Percentiles rank a stretch among this genome's conserved stretches.
Evolutionary conservation across 2,888 invertebrate species (phyloP).

Genomic region (Papilio demoleus): DNA sequence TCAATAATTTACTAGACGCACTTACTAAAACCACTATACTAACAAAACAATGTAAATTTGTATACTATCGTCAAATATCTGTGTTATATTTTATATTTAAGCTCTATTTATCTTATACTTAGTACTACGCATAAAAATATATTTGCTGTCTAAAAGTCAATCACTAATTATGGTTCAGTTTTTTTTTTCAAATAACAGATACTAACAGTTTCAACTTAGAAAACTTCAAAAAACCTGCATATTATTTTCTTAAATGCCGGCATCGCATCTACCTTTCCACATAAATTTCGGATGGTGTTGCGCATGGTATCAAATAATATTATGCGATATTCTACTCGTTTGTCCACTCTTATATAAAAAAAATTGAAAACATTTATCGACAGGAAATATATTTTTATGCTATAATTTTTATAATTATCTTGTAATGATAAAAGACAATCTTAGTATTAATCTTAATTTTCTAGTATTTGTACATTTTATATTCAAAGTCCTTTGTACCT

Average conservation of each 20-base stretch:
- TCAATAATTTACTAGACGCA: neutral
- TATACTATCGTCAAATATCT: constrained; percentile 74
- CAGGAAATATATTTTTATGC: constrained; percentile 16
- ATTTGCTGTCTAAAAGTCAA: neutral
- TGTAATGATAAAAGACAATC: neutral
- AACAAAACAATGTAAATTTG: constrained; percentile 52
- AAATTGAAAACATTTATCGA: too few species aligned
- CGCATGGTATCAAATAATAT: too few species aligned
- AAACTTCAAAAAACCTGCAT: too few species aligned
- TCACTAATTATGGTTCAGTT: too few species aligned
- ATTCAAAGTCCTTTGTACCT: constrained; percentile 74
- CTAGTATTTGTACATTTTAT: constrained; percentile 54
- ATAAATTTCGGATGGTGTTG: too few species aligned
- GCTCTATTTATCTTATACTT: constrained; percentile 57
- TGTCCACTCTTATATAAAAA: too few species aligned
- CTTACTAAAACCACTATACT: constrained; percentile 44
- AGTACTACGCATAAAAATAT: constrained; percentile 24
- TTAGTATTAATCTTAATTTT: constrained; percentile 31
- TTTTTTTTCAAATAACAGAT: too few species aligned
- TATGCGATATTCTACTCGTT: too few species aligned
- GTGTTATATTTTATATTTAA: constrained; percentile 68
- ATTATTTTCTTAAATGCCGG: too few species aligned
- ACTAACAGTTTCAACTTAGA: too few species aligned
- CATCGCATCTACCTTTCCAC: too few species aligned
- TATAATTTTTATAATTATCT: neutral